A percentile compares a stretch with the other conserved stretches of the same genome.
Conservation (phyloP, 2,888 invertebrate species). For the Pyrocoelia pectoralis region DNA sequence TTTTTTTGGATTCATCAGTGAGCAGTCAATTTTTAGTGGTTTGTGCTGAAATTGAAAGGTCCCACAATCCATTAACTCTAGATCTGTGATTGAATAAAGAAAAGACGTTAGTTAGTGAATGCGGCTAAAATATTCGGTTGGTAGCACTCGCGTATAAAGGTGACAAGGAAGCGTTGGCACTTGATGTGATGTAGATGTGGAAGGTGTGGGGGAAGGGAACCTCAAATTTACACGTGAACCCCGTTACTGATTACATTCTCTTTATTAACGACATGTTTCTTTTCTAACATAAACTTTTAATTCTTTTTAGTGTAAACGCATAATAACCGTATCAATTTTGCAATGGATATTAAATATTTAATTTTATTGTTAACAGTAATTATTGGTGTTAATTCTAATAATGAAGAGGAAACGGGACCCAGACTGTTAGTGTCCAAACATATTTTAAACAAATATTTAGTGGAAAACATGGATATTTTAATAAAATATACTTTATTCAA, state of each 20-base stretch:
- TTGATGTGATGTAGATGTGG: constrained; percentile 1
- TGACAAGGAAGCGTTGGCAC: no score
- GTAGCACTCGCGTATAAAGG: no score
- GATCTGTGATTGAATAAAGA: no score
- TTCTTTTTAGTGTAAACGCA: no score
- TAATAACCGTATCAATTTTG: no score
- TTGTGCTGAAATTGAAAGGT: no score
- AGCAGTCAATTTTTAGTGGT: no score
- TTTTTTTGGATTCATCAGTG: no score
- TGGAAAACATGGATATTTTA: constrained; percentile 95
- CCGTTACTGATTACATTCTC: neutral
- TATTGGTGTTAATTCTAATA: constrained; percentile 62
- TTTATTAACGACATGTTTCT: neutral
- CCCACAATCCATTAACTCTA: no score
- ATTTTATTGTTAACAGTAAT: constrained; percentile 52
- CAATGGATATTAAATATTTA: constrained; percentile 28
- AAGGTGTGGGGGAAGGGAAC: neutral
- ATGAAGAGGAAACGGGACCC: constrained; percentile 79
- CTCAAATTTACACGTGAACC: constrained; percentile 9
- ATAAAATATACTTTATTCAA: constrained; percentile 95
- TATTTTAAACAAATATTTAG: constrained; percentile 94
- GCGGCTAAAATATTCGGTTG: no score
- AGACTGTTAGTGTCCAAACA: constrained; percentile 90
- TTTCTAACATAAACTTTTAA: neutral
- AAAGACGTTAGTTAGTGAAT: no score